Evolutionary conservation across 2,113 vertebrate species (phyloP).

Genomic region (Cyrtonyx montezumae): DNA sequence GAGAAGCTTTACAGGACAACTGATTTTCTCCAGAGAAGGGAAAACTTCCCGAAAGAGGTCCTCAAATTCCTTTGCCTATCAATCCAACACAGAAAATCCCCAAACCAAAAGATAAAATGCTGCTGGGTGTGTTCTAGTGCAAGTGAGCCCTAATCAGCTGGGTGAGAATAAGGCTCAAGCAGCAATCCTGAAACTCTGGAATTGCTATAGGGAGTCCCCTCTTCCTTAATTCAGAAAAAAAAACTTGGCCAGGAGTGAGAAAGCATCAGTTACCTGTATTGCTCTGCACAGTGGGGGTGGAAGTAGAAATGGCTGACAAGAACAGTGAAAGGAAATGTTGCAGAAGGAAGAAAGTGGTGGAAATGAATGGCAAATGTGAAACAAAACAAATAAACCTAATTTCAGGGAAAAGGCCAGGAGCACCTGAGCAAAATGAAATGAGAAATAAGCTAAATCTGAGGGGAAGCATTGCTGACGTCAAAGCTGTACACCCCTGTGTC

Average conservation of each 20-base stretch:
- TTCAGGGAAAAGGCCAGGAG: neutral
- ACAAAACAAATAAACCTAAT: neutral
- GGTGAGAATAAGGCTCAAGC: neutral
- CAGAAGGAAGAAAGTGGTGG: neutral
- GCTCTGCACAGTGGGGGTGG: neutral
- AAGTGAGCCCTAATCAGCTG: neutral
- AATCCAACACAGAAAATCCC: neutral
- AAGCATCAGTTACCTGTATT: neutral
- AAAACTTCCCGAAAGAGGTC: neutral
- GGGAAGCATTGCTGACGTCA: neutral
- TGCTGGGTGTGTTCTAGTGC: neutral
- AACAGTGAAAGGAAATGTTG: neutral
- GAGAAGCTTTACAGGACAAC: neutral
- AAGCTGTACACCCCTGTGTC: neutral
- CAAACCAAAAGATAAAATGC: neutral
- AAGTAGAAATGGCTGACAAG: neutral
- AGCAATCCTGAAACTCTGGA: neutral
- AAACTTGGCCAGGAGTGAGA: neutral
- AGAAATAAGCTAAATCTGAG: neutral
- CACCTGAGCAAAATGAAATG: neutral
- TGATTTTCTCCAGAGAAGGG: neutral
- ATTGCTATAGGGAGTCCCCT: neutral
- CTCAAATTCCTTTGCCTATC: neutral
- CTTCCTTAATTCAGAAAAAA: neutral
- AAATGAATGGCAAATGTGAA: neutral